A percentile compares a stretch with the other conserved stretches of the same genome.
These are phyloP conservation scores for Pica pica DNA, from an alignment of 2,113 vertebrate species.

Conservation along the genomic window DNA sequence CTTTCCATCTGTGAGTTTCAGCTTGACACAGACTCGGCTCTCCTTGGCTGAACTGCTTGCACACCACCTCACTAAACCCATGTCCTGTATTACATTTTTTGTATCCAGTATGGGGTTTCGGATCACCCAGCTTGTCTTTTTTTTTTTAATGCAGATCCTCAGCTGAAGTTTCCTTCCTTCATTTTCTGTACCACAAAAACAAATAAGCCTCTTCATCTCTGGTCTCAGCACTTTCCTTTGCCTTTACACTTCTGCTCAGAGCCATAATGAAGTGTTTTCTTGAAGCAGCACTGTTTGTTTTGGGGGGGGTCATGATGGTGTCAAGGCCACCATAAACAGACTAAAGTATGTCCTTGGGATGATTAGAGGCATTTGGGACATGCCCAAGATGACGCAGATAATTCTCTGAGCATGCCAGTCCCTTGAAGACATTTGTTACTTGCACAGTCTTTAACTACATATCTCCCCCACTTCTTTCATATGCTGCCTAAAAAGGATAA, in stretches of 20 bases:
- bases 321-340: background rate
- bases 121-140: background rate
- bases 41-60: background rate
- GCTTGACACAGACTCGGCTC: background rate
- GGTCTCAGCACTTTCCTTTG: background rate
- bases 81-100: background rate
- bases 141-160: background rate
- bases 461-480: background rate
- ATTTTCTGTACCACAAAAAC: background rate
- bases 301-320: background rate
- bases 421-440: background rate
- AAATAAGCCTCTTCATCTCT: background rate
- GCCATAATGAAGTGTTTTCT: background rate
- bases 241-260: background rate
- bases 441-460: background rate
- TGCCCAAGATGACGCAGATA: background rate
- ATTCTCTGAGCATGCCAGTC: background rate
- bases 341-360: background rate
- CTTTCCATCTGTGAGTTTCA: background rate
- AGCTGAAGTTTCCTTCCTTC: background rate
- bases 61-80: fast-evolving
- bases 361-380: background rate
- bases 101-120: background rate
- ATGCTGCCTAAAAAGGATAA: background rate
- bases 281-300: background rate